Evolutionary conservation across 2,113 vertebrate genomes (phyloP), one percentile per base, ranked within the genome.

Genomic region (Rhadina sibilatrix): DNA sequence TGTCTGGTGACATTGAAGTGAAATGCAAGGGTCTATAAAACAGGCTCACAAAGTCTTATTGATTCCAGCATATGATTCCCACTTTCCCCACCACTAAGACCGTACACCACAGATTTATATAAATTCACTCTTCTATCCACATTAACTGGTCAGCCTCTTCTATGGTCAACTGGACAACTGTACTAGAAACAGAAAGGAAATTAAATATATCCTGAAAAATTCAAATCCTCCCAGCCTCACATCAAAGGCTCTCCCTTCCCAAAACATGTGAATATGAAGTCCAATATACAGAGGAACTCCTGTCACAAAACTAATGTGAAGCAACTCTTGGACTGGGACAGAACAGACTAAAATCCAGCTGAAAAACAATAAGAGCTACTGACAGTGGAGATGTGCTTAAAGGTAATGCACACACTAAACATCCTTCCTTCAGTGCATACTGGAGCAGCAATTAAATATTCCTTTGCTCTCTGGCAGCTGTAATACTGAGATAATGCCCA

Each of bases 201-300:
- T 33, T 63, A 89, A 70, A 54, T 22, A 28, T 3, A 42, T 28
- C 6, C 27, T 74, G 46, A 83, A 70, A 85, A 83, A 46, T 30
- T 46, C 4, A 33, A 74, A 70, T 78, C 17, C 40, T 89, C 35
- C 15, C 61, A 82, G 24, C 9, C 13, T 84, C 24, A 66, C 2
- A 28, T 15, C 19, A 40, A 57, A 80, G 33, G 25, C 6, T 33
- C 6, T 44, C 9, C 33, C 15, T 74, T 75, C 47, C 49, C 38
- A 68, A 33, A 52, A 12, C 7, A 38, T 0, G 0, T 20, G 8
- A 7, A 3, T 11, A 13, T 18, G 33, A 64, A 22, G 38, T 64
- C 60, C 56, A 59, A 2, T 1, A 12, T 3, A 4, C 23, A 83
- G 54, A 47, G 50, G 8, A 90, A 10, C 3, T 83, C 15, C 40